Base-by-base conservation (phyloP, 2,113 vertebrate genomes). In the Ammodytes marinus region DNA sequence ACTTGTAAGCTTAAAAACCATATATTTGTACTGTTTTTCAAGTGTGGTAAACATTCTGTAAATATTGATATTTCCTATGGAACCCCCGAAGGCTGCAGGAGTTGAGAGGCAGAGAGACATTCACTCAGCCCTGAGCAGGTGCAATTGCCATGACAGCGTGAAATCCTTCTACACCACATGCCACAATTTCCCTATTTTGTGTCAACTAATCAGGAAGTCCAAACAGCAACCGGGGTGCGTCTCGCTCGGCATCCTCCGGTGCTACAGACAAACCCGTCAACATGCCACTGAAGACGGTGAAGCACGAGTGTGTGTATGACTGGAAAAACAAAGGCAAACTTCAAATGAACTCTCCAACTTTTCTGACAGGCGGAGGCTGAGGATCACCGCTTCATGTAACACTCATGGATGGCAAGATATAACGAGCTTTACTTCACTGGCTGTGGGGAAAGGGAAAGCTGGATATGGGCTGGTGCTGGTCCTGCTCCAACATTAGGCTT, bases 171-270 rank as follows among this genome's bases (percentile, higher is more conserved):
- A 27, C 73, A 61, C 84, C 70, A 86, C 78, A 88, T 77, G 82
- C 76, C 68, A 84, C 80, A 71, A 74, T 75, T 77, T 83, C 35
- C 69, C 66, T 71, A 77, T 76, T 87, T 90, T 74, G 58, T 89
- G 73, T 88, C 89, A 89, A 80, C 74, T 81, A 86, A 91, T 91
- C 85, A 85, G 49, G 77, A 85, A 85, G 81, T 86, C 85, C 84
- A 86, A 88, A 89, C 87, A 86, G 60, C 27, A 27, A 35, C 40
- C 40, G 19, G 85, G 73, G 69, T 86, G 81, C 83, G 27, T 27
- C 27, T 27, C 27, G 27, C 86, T 86, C 87, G 83, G 88, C 89
- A 86, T 82, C 68, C 67, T 80, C 58, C 69, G 46, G 15, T 86
- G 82, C 59, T 17, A 54, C 81, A 86, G 80, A 87, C 79, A 83